Evolutionary conservation across 1,140 invertebrate genomes (phyloP), one percentile per base, ranked within the genome.

Genomic region (Zaprionus kolodkinae): DNA sequence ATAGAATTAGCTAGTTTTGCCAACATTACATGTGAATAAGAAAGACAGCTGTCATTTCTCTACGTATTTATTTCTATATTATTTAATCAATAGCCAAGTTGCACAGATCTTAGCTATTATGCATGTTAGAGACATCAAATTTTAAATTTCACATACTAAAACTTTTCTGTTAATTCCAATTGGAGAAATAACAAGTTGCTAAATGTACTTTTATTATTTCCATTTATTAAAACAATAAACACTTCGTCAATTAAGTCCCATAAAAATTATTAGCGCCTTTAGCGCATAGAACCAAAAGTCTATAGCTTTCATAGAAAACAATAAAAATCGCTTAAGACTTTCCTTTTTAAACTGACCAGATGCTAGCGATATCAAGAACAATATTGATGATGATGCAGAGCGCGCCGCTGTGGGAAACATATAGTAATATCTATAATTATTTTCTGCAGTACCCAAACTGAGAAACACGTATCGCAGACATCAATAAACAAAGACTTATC

Each of bases 401-500:
- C 21, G 10, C 1, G 5, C 7, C 7, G 5, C 5, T 33, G 33
- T 40, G 0, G 9, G 12, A 50, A 25, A 21, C 45, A 17, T 21
- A 50, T 50, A 17, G 10, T 30, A 5, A 50, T 21, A 50, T 25
- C 45, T 12, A 50, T 50, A 50, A 50, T 50, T 50, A 50, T 50
- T 50, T 50, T 25, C 10, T 50, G 45, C 45, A 50, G 17, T 25
- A 25, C 17, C 3, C 45, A 21, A 25, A 25, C 17, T 3, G 15
- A 50, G 10, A 50, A 12, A 50, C 33, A 35, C 61, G 65, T 21
- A 38, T 2, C 40, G n/a, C n/a, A 45, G n/a, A 65, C 61, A 59
- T 59, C 17, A 63, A 63, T 63, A 63, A 63, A 48, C 36, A 57
- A 57, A 36, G 33, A 72, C 45, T 71, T 64, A 57, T 56, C 27